Base-by-base conservation (phyloP, 2,888 invertebrate species). In the Drosophila parthenogenetica region DNA sequence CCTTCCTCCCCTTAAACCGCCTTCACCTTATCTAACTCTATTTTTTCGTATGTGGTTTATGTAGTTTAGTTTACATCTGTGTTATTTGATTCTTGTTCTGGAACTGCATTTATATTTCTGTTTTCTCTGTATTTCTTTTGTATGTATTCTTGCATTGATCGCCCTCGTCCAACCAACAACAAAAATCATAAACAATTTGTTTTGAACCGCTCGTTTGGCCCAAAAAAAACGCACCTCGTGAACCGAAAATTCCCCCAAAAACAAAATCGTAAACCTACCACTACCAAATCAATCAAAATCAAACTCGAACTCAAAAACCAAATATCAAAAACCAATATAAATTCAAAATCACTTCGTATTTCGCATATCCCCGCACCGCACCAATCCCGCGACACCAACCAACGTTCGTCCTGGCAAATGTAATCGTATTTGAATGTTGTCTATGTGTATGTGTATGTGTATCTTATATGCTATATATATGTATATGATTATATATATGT, bases 61-160 rank as follows among this genome's bases (percentile, higher is more conserved):
- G 51, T 50, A 51, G 32, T 48, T 55, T 17, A 17, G 29, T 19
- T 32, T 22, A 37, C 58, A 11, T 37, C 60, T 17, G 42, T 50
- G 19, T 17, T 16, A 51, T 32, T 40, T 54, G 53, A 43, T 59
- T 55, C 50, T 49, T 67, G 65, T 60, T 66, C 37, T 73, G 69
- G 59, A 73, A 46, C 45, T 68, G 68, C 66, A 77, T 82, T 72
- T 80, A 76, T 74, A 69, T 72, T 66, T 80, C 51, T 84, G 61
- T 79, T 69, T 73, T 85, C 72, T 89, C 68, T 85, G 69, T 89
- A 72, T 87, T 70, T 88, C 77, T 88, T 86, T 74, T 85, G 88
- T 89, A 81, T 84, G 87, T 85, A 69, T 79, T 35, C 13, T 81
- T 85, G 85, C 89, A 85, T 89, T 89, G 84, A 69, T 77, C 88